Base-by-base conservation (phyloP, 2,888 invertebrate genomes). In the Atrina japonica region DNA sequence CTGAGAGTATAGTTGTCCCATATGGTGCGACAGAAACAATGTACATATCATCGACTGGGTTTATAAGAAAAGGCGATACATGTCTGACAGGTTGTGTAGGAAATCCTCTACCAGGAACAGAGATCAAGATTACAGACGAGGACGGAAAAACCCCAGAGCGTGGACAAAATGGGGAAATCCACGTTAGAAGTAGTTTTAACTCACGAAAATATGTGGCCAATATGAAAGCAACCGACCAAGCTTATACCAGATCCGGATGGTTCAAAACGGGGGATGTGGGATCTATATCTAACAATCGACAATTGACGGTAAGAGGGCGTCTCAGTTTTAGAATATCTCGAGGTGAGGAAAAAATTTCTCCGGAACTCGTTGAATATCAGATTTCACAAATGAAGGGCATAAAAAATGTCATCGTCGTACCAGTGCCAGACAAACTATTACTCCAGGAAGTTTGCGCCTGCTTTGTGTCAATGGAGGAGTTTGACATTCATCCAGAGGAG, bases 361-460 rank as follows among this genome's bases (percentile, higher is more conserved):
- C 67, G 5, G 60, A 43, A 2, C 23, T 30, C 9, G 53, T 67
- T n/a, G 67, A 67, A 53, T 45, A 67, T 14, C 43, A 52, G 1
- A 18, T 67, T 14, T 29, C 41, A 2, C 41, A 60, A 9, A 60
- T 67, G 30, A 35, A 41, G 0, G 53, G 67, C n/a, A 29, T 67
- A 2, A 25, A 21, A 0, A 21, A 45, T 2, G 67, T 60, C 5
- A 43, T 43, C 1, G 60, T 60, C 3, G 60, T 67, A 18, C 52
- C 67, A n/a, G 67, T 67, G 2, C 67, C 67, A 9, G 67, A 67
- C 18, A 43, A 14, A n/a, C 67, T 60, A 9, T 35, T 67, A 11
- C 53, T 35, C 53, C 60, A 67, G 27, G 67, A 67, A 60, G 55
- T 67, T 2, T 67, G 67, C 40, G 60, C 50, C n/a, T 67, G 67